Base-by-base conservation (phyloP, 2,797 vertebrate species). In the Acipenser ruthenus region DNA sequence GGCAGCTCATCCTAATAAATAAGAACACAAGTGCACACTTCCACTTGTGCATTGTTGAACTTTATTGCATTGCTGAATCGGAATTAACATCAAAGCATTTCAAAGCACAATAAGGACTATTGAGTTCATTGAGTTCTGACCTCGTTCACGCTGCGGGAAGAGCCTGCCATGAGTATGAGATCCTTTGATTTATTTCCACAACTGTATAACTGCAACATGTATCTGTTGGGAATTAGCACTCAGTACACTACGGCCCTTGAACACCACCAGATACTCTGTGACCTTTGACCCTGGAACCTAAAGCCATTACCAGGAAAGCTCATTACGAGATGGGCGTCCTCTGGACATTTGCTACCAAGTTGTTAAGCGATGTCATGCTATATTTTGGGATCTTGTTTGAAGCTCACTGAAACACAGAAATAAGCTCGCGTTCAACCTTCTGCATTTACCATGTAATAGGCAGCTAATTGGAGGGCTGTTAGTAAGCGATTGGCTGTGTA, bases 1-100 rank as follows among this genome's bases (percentile, higher is more conserved):
- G 73, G 66, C 75, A 78, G 82, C 81, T 85, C 85, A 81, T 82
- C 81, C 84, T 83, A 86, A 86, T 84, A 77, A 78, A 79, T 72
- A 47, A 7, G 77, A 77, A 80, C 72, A 70, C 71, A 77, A 70
- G 62, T 37, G 37, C 37, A 37, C 37, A 37, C 37, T 37, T 37
- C 37, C 3, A 66, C 72, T 59, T 61, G 63, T 51, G 61, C 65
- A 65, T 62, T 58, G 13, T 69, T 63, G 69, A 68, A 67, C 70
- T 70, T 67, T 73, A 68, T 78, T 76, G 69, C 53, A 70, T 60
- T 59, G 63, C 60, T 72, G 65, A 12, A 49, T 69, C 49, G 67
- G 67, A 68, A 67, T 69, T 71, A 64, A 72, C 78, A 81, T 87
- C 83, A 88, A 86, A 88, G 82, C 68, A 72, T 78, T 79, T 72